phyloP scores from a whole-genome alignment of 2,797 vertebrate species.

The Lindbergichthys nudifrons region DNA sequence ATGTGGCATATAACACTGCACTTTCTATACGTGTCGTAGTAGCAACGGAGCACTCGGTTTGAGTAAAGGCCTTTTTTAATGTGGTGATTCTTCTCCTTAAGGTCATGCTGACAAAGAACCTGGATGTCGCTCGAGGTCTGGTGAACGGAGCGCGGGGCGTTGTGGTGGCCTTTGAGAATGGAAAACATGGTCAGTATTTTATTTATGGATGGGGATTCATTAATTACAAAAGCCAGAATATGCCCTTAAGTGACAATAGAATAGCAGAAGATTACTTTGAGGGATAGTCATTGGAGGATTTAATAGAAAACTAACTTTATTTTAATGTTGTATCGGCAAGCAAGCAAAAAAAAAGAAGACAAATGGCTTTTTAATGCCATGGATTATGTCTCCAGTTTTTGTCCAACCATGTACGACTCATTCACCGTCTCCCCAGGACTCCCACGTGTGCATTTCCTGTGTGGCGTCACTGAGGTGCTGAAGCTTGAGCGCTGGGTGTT shows the following conservation, averaged over 20 bases:
- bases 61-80: neutral
- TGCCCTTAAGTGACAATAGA: too few relatives aligned
- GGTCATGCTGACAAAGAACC: slow-evolving; percentile 98
- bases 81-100: slow-evolving; percentile 56
- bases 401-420: neutral
- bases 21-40: neutral
- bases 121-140: slow-evolving; percentile 91
- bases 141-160: slow-evolving; percentile 97
- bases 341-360: neutral
- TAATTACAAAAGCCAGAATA: neutral
- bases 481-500: slow-evolving; percentile 91
- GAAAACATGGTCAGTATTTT: slow-evolving; percentile 84
- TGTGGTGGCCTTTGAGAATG: slow-evolving; percentile 89
- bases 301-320: neutral
- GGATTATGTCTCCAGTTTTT: neutral
- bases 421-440: slow-evolving; percentile 79
- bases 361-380: neutral
- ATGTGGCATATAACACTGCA: neutral
- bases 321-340: neutral
- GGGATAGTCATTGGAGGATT: neutral
- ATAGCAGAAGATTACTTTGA: neutral
- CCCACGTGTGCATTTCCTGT: slow-evolving; percentile 92
- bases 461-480: slow-evolving; percentile 88
- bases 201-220: neutral
- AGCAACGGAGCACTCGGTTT: neutral